Evolutionary conservation across 2,113 vertebrate genomes (phyloP), one percentile per base, ranked within the genome.

Genomic region (Pluvialis apricaria): DNA sequence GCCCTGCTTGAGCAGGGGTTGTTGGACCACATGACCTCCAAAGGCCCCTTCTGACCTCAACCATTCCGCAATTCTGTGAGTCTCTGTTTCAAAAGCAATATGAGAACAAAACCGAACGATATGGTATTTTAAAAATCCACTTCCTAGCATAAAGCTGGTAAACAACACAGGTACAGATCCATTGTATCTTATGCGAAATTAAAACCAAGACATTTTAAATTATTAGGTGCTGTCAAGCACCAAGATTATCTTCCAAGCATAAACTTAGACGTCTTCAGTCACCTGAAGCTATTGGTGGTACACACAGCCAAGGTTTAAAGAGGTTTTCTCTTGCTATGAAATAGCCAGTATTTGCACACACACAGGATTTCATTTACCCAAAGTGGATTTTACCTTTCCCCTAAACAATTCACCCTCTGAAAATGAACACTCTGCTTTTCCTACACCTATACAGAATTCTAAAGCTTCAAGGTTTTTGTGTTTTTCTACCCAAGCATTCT

Each of bases 401-500:
- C 16, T 45, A 64, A 80, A 34, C 9, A 62, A 49, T 44, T 15
- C 34, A 49, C 8, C 8, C n/a, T 52, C 60, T 78, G 49, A 79
- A 92, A 82, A 88, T 3, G 13, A 86, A 71, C 12, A 47, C 34
- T 58, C 5, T 3, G 3, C 16, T 70, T 87, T 83, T 57, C 60
- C 85, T 51, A 55, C 26, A 69, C 6, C 18, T 68, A 55, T 11
- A 31, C 3, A 60, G 15, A 5, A 69, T 18, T 75, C 47, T 52
- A 81, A 15, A 86, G 4, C 15, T 73, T 65, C 38, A 31, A 66
- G 26, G 2, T 3, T 60, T 77, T 51, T 25, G 31, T 32, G n/a
- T 11, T 26, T 0, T 1, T 75, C 44, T 42, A 4, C 2, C 10
- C 20, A 47, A n/a, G 15, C 10, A 55, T 3, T 44, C 1, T 16